phyloP scores from a whole-genome alignment of 2,113 vertebrate species.

The Atherinomorus stipes region DNA sequence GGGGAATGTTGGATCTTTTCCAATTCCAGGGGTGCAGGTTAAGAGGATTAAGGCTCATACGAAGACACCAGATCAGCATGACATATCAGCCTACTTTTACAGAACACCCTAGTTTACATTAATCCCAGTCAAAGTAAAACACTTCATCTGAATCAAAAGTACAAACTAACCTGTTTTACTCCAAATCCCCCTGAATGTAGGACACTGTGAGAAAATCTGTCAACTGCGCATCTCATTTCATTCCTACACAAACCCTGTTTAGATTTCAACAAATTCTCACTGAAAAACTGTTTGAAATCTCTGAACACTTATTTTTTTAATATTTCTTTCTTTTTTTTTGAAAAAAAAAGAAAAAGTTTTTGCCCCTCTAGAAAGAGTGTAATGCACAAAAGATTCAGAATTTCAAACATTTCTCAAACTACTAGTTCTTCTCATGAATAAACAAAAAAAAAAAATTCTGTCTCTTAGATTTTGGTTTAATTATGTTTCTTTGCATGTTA shows the following conservation, averaged over 20 bases:
- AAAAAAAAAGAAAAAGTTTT: no score
- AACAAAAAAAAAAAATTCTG: no score
- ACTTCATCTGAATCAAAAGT: slow-evolving; percentile 57
- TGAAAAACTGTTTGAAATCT: not conserved
- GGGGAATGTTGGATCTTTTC: slow-evolving; percentile 48
- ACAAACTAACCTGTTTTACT: slow-evolving; percentile 70
- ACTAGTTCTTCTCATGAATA: no score
- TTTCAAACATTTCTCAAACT: no score
- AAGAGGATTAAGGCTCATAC: slow-evolving; percentile 64
- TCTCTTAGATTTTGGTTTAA: not conserved
- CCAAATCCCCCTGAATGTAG: slow-evolving; percentile 61
- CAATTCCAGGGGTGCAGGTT: slow-evolving; percentile 52
- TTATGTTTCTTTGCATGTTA: not conserved
- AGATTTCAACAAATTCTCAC: slow-evolving; percentile 7
- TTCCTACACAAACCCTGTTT: not conserved
- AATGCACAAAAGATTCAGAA: no score
- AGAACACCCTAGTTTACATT: slow-evolving; percentile 53
- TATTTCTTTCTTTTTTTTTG: slow-evolving; percentile 3
- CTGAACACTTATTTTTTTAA: slow-evolving; percentile 6
- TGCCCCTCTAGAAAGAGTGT: no score
- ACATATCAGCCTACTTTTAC: slow-evolving; percentile 48
- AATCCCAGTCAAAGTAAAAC: slow-evolving; percentile 50
- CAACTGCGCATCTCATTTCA: not conserved
- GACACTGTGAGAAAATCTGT: slow-evolving; percentile 29
- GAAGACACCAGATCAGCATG: slow-evolving; percentile 51